Evolutionary conservation across 2,888 invertebrate genomes (phyloP).

Genomic region (Aphodius sticticus): DNA sequence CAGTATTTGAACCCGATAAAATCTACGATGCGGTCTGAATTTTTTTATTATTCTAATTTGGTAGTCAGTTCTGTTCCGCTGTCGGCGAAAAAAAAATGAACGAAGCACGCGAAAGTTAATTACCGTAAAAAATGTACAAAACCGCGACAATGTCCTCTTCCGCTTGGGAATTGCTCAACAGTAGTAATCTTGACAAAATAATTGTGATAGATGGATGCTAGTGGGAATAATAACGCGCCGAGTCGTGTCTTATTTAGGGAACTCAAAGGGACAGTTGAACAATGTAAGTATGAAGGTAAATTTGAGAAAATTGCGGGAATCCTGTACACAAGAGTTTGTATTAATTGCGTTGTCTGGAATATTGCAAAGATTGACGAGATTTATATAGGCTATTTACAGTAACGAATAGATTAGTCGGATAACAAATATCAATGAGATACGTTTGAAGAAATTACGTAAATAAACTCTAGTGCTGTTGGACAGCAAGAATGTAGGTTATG

Average conservation of each 20-base stretch:
- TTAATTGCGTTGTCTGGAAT: no score
- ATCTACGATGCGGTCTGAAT: no score
- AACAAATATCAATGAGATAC: no score
- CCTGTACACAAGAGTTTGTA: no score
- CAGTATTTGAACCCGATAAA: no score
- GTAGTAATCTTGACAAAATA: neutral
- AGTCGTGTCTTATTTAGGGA: neutral
- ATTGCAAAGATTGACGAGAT: no score
- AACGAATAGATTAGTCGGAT: no score
- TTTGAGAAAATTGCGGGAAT: neutral
- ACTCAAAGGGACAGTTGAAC: neutral
- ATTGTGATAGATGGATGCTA: slow-evolving; percentile 4
- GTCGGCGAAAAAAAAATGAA: neutral
- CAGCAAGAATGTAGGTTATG: no score
- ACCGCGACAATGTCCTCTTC: neutral
- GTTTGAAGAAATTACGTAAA: no score
- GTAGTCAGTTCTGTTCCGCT: neutral
- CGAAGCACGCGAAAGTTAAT: neutral
- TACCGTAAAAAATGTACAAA: neutral
- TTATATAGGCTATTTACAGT: no score
- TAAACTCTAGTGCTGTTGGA: no score
- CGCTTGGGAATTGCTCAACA: neutral
- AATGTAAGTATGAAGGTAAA: neutral
- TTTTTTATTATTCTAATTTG: neutral
- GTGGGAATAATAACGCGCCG: neutral